Base-by-base conservation (phyloP, 2,888 invertebrate species). In the Eupithecia inturbata region DNA sequence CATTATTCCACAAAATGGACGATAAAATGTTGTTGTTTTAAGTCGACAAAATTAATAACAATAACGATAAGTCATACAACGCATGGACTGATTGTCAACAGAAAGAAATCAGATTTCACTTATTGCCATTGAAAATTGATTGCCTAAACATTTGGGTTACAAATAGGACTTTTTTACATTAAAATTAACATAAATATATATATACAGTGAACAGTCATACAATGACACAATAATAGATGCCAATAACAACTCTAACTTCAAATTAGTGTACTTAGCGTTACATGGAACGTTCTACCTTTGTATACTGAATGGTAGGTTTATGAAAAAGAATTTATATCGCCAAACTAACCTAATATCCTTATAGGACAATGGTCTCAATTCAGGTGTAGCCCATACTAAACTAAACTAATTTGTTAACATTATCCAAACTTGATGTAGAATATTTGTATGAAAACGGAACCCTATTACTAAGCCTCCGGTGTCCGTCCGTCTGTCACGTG, bases 261-360 rank as follows among this genome's bases (percentile, higher is more conserved):
- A 83, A 78, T 70, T 33, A 78, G 77, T 85, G 81, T 85, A 84
- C 84, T 84, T 82, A 81, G 78, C 83, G 80, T 84, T 80, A 79
- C 76, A 80, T 82, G 82, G 82, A 85, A 84, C 80, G 77, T 81
- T 67, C 77, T 75, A 71, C 66, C 75, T 63, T 57, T 57, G 12
- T 57, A 67, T 74, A 77, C 71, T 71, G 76, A 72, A 74, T 41
- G 68, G 41, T 71, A 71, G 75, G 68, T 77, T 22, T 4, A 53
- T 14, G 12, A 57, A 77, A 73, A 70, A 68, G 71, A 78, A 67
- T 53, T 71, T 75, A 74, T 70, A 60, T 70, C 45, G 33, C 70
- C 63, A 67, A 66, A 68, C 76, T 75, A 78, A 67, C 67, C 70
- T 72, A 72, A 82, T 81, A 71, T 78, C 77, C 81, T 78, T 79